phyloP scores from a whole-genome alignment of 1,140 invertebrate genomes.

The Lasioglossum baleicum region DNA sequence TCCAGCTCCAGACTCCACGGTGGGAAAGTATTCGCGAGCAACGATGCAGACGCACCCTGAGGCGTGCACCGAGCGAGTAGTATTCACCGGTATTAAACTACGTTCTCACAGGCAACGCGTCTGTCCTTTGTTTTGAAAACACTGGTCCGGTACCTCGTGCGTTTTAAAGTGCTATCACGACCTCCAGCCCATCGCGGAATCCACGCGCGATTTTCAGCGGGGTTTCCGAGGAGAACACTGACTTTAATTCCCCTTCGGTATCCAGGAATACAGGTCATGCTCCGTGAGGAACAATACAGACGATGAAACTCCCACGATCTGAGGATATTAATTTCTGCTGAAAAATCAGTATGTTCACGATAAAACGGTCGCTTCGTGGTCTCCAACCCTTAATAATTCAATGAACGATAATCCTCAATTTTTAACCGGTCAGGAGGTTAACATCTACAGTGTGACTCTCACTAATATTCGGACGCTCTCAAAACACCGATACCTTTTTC shows the following conservation, averaged over 20 bases:
- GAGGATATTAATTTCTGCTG: too few relatives aligned
- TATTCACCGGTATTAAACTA: slow-evolving; percentile 35
- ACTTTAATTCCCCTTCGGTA: neutral
- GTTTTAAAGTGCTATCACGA: neutral
- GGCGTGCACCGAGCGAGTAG: slow-evolving; percentile 23
- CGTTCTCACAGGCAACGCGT: slow-evolving; percentile 33
- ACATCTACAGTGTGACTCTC: too few relatives aligned
- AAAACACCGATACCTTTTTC: too few relatives aligned
- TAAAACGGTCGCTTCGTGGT: too few relatives aligned
- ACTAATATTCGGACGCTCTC: too few relatives aligned
- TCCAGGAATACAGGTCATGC: neutral
- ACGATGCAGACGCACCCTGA: slow-evolving; percentile 32
- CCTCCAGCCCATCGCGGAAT: neutral
- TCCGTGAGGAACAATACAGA: neutral
- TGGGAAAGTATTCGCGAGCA: slow-evolving; percentile 45
- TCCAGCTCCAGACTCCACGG: slow-evolving; percentile 14
- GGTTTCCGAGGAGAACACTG: neutral
- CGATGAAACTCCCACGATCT: neutral
- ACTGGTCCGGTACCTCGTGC: neutral
- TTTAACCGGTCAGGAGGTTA: too few relatives aligned
- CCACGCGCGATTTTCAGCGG: neutral
- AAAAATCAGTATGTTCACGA: too few relatives aligned
- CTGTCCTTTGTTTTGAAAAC: slow-evolving; percentile 36
- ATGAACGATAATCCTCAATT: too few relatives aligned
- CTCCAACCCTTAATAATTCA: too few relatives aligned